phyloP scores from a whole-genome alignment of 2,113 vertebrate species.

The Prochilodus magdalenae region DNA sequence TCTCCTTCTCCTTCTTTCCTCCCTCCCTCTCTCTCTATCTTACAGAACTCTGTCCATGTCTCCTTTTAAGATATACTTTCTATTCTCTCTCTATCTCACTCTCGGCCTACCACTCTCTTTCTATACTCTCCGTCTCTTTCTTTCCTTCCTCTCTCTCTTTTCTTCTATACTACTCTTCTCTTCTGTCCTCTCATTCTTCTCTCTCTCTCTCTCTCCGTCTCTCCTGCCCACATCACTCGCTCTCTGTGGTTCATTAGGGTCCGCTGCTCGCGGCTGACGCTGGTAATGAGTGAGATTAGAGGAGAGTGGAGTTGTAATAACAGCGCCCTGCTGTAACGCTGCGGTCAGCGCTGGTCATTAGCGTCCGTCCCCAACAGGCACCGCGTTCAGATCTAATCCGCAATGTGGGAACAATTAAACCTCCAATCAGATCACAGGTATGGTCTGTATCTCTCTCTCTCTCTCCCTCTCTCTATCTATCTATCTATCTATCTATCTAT shows the following conservation, averaged over 20 bases:
- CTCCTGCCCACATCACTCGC: not conserved
- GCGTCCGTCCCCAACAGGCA: not conserved
- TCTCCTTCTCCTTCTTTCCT: not conserved
- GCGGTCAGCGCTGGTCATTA: not conserved
- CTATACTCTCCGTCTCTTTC: no score
- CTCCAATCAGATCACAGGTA: not conserved
- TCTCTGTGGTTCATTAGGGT: not conserved
- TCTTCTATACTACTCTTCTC: no score
- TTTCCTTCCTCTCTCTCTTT: not conserved
- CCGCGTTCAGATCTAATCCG: not conserved
- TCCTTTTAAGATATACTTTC: no score
- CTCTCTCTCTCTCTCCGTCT: not conserved
- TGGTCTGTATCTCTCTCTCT: not conserved
- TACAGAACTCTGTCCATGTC: no score
- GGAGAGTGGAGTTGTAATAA: not conserved
- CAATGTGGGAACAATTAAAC: slow-evolving; percentile 6
- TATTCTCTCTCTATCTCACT: not conserved
- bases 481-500: no score
- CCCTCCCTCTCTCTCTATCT: not conserved
- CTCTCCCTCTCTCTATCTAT: not conserved
- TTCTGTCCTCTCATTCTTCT: not conserved
- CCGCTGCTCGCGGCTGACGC: not conserved
- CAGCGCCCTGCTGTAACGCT: not conserved
- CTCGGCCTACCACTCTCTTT: no score
- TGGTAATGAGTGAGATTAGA: not conserved